Base-by-base conservation (phyloP, 2,888 invertebrate species). In the Drosophila mulleri region DNA sequence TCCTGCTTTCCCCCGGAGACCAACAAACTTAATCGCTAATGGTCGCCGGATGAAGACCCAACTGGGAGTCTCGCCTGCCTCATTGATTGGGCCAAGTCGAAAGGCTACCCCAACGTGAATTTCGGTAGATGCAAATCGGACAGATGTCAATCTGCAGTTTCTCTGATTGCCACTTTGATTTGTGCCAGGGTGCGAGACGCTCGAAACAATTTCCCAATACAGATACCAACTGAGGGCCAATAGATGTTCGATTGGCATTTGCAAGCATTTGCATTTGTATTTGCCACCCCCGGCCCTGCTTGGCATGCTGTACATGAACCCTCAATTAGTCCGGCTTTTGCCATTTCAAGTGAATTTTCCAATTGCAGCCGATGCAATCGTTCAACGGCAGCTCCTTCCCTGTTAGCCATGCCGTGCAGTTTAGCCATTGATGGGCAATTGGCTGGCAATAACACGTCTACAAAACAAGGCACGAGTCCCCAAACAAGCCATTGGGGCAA, bases 21-120 rank as follows among this genome's bases (percentile, higher is more conserved):
- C 82, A 90, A 89, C 89, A 82, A 89, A 88, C 88, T 70, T 89
- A 89, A 89, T 89, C 90, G 90, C 85, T 89, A 88, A 89, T 88
- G 82, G 80, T 65, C 70, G 63, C 58, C 70, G 57, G 61, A 70
- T 88, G 83, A 87, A 87, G 76, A 83, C 78, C 62, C 85, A 75
- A 75, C 61, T 53, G 87, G 87, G 83, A 85, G 64, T 77, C 18
- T 50, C 67, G 29, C 48, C 57, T 16, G 64, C 63, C 44, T 60
- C 71, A 71, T 70, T 75, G 88, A 83, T 85, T 85, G 67, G 68
- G 56, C 62, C 63, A 64, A 52, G 48, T 53, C 18, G 23, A 11
- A 23, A 45, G 67, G 66, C 78, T 75, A 71, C 54, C 77, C 78
- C 74, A 74, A 78, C 44, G 62, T 50, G 59, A 29, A 52, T 58